These are phyloP conservation scores for Pteropus rufus DNA, from an alignment of 2,797 vertebrate genomes.

Conservation along the genomic window DNA sequence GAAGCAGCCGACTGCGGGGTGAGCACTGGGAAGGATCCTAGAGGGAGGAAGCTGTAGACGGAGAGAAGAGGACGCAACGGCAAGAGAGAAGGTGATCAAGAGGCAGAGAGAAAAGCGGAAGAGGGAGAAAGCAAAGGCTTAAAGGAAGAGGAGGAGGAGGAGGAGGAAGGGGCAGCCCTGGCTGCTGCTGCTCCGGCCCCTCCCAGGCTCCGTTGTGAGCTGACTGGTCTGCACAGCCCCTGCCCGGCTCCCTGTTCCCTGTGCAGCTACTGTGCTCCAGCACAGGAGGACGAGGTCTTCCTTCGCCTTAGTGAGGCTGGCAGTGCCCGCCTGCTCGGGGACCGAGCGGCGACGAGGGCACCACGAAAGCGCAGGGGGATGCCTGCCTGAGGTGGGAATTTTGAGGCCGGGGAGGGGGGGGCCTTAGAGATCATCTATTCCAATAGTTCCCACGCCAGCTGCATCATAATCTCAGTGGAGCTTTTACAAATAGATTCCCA, in stretches of 20 bases:
- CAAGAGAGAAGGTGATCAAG: neutral
- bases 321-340: neutral
- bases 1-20: neutral
- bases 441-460: neutral
- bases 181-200: neutral
- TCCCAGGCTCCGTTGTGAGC: neutral
- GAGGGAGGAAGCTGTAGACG: neutral
- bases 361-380: neutral
- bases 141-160: neutral
- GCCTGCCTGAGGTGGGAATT: neutral
- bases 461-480: neutral
- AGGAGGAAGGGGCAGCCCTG: neutral
- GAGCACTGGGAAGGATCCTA: neutral
- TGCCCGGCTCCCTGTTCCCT: accelerated
- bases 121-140: neutral
- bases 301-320: neutral
- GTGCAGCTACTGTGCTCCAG: neutral
- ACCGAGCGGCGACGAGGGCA: no score
- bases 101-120: neutral
- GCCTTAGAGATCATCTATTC: neutral
- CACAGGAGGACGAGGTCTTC: accelerated
- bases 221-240: neutral
- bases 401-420: neutral
- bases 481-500: neutral
- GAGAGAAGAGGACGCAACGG: neutral